These are phyloP conservation scores for Zeuzera pyrina DNA, from an alignment of 2,888 invertebrate genomes.

Conservation along the genomic window DNA sequence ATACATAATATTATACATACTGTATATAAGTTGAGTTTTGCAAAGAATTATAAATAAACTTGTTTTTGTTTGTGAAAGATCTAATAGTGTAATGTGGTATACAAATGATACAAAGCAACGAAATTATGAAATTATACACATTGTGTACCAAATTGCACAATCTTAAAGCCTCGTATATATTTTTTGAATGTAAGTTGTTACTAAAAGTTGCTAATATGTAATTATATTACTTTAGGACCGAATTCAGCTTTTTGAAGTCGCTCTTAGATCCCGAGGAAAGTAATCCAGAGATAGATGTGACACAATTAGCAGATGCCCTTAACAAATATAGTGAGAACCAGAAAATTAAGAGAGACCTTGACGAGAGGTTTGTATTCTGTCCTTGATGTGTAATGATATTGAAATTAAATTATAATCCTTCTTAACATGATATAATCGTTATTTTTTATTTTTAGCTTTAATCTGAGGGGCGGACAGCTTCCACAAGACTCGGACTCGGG, in stretches of 20 bases:
- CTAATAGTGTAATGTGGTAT: no score
- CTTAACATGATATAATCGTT: conserved; percentile 3
- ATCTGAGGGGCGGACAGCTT: conserved; percentile 41
- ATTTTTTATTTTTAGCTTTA: conserved; percentile 43
- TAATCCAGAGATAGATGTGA: conserved; percentile 53
- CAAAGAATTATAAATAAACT: no score
- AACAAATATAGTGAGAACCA: conserved; percentile 53
- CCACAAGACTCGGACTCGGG: conserved; percentile 64
- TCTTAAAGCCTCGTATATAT: no score
- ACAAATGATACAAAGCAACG: no score
- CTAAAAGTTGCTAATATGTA: no score
- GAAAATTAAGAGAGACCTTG: conserved; percentile 50
- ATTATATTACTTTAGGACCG: conserved; percentile 28
- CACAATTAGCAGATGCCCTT: conserved; percentile 43
- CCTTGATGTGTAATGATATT: background rate
- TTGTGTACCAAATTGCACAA: no score
- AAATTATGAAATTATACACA: no score
- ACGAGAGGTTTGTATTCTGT: conserved; percentile 44
- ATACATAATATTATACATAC: no score
- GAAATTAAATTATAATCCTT: background rate
- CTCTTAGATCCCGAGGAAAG: conserved; percentile 51
- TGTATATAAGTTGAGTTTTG: no score
- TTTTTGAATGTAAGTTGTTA: no score
- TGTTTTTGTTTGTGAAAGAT: no score
- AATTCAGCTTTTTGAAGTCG: conserved; percentile 46